Base-by-base conservation (phyloP, 2,888 invertebrate species). In the Terebella lapidaria region DNA sequence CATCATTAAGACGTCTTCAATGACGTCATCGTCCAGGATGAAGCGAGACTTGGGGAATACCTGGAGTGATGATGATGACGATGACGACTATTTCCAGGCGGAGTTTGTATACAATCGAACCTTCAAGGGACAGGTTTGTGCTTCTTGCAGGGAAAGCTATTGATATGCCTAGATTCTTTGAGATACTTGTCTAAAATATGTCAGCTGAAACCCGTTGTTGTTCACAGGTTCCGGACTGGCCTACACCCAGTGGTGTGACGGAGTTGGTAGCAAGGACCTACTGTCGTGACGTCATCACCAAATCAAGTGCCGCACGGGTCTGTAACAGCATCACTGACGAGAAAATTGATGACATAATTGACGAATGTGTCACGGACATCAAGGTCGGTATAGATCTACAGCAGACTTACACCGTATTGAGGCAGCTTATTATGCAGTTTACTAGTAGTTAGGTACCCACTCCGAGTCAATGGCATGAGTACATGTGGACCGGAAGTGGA, bases 71-170 rank as follows among this genome's bases (percentile, higher is more conserved):
- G 60, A 58, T 22, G 52, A 65, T 18, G 60, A 58, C 24, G 47
- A 56, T 35, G 56, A 52, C 25, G 64, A 65, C 51, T 66, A 66
- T 47, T 66, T 66, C 47, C 27, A 55, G 20, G 46, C 26, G n/a
- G 30, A 59, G 28, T 66, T 66, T 52, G 58, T 61, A 18, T 61
- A 57, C 26, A 56, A 65, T 55, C 54, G 53, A 15, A 42, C 45
- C 24, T 66, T 63, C 56, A 56, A 51, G 26, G 66, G 66, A 29
- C 20, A 59, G 59, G 66, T 66, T 15, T 53, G 59, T 51, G 27
- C n/a, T n/a, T n/a, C n/a, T n/a, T n/a, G n/a, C n/a, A n/a, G n/a
- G n/a, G n/a, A n/a, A n/a, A n/a, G n/a, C n/a, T n/a, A n/a, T 5
- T 57, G 4, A 56, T 25, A 18, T 4, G 24, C 4, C 25, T 1